These are phyloP conservation scores for Azemiops feae DNA, from an alignment of 2,113 vertebrate genomes.

Conservation along the genomic window DNA sequence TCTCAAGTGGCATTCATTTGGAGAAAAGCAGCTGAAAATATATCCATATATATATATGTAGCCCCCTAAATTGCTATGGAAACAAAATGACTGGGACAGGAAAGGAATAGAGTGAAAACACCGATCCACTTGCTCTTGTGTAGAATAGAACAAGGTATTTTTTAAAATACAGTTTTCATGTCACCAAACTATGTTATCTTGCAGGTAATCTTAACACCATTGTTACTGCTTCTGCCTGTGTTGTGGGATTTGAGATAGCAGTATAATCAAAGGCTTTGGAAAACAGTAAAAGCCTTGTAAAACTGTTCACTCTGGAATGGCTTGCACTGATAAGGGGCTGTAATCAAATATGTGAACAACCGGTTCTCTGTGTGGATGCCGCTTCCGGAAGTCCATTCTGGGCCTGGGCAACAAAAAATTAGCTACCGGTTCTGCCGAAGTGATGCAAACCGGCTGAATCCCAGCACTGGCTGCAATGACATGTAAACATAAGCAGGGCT, in stretches of 20 bases:
- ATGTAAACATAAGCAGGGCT: not conserved
- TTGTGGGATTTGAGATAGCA: not conserved
- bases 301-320: not conserved
- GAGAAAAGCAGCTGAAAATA: not conserved
- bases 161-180: not conserved
- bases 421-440: too few relatives aligned
- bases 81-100: not conserved
- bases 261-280: not conserved
- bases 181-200: not conserved
- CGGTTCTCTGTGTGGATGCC: too few relatives aligned
- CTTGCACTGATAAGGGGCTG: not conserved
- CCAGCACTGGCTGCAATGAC: not conserved
- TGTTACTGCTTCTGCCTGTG: not conserved
- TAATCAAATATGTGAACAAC: not conserved
- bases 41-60: not conserved
- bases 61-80: not conserved
- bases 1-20: not conserved
- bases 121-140: not conserved
- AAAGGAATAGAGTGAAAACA: not conserved
- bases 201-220: not conserved
- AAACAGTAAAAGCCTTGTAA: not conserved
- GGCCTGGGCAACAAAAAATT: too few relatives aligned
- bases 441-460: too few relatives aligned
- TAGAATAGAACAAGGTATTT: not conserved
- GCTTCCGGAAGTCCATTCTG: too few relatives aligned